Evolutionary conservation across 1,140 invertebrate genomes (phyloP), one percentile per base, ranked within the genome.

Genomic region (Euura lappo): DNA sequence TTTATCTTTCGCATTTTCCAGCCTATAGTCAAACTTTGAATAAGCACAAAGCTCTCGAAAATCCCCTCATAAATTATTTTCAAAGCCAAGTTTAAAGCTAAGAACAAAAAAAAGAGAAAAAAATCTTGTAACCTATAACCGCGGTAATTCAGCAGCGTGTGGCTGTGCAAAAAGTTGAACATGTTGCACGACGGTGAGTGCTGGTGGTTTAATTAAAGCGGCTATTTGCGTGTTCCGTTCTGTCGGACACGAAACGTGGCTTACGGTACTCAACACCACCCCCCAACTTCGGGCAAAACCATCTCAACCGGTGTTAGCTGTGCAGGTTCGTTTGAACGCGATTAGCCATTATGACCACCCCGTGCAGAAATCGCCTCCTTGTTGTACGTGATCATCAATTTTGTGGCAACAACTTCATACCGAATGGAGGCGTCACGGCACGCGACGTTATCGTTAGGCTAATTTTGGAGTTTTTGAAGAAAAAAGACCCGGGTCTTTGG

Each of bases 131-230:
- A 28, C 28, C 28, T 28, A 28, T 28, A 28, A 28, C 28, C 28
- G 28, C 28, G 28, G 28, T 28, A 28, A 28, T 28, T 28, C 28
- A 28, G 28, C 28, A 28, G 28, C 28, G 28, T 28, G 28, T 28
- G 28, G 28, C 28, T 28, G 28, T 28, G 28, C 28, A 28, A 28
- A 28, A 28, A 28, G 28, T 28, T 28, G 4, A 60, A 60, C 51
- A 60, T 60, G 13, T 60, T 60, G 51, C 51, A 60, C 8, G 5
- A n/a, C 51, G 51, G 51, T 60, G 13, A 60, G 51, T 60, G 51
- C 51, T 60, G 51, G 51, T n/a, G 51, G 51, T 60, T 60, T 60
- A 60, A 60, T 60, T 60, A 60, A 60, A 60, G 51, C 51, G 51
- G 51, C 51, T 60, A 60, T 60, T 60, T 60, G 51, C 51, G 51